phyloP scores from a whole-genome alignment of 2,113 vertebrate genomes.

The Grallaria varia region DNA sequence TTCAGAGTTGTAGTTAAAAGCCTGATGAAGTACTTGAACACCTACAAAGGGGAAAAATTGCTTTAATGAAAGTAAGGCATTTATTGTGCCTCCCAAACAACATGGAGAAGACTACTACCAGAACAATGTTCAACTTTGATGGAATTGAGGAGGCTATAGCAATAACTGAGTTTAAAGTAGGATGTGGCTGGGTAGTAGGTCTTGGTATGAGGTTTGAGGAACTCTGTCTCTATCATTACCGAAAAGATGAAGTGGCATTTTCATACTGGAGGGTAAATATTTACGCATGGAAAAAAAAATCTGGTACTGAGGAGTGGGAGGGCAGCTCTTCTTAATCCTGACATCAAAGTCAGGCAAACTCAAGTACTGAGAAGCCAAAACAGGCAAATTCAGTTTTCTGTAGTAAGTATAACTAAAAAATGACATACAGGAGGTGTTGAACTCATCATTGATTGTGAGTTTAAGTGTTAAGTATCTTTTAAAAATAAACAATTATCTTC shows the following conservation, averaged over 20 bases:
- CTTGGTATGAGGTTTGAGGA: not conserved
- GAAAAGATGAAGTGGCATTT: not conserved
- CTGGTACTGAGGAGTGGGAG: not conserved
- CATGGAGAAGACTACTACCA: not conserved
- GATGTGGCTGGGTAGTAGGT: not conserved
- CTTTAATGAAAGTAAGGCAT: not conserved
- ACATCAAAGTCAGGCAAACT: not conserved
- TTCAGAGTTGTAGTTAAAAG: not conserved
- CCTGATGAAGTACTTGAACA: not conserved
- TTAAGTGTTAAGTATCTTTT: not conserved
- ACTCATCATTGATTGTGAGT: not conserved
- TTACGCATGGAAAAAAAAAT: not conserved
- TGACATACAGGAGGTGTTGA: not conserved
- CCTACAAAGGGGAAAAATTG: not conserved
- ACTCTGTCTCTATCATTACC: not conserved
- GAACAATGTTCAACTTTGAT: not conserved
- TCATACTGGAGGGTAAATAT: not conserved
- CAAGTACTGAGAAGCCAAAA: not conserved
- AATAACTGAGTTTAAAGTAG: not conserved
- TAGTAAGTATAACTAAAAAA: not conserved
- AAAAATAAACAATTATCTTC: not conserved
- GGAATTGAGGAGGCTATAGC: not conserved
- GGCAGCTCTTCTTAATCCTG: not conserved
- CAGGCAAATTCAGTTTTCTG: not conserved
- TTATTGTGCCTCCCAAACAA: not conserved